Percentiles rank a stretch among this genome's conserved stretches.
These are phyloP conservation scores for Leucoraja erinaceus DNA, from an alignment of 2,113 vertebrate species.

Conservation along the genomic window DNA sequence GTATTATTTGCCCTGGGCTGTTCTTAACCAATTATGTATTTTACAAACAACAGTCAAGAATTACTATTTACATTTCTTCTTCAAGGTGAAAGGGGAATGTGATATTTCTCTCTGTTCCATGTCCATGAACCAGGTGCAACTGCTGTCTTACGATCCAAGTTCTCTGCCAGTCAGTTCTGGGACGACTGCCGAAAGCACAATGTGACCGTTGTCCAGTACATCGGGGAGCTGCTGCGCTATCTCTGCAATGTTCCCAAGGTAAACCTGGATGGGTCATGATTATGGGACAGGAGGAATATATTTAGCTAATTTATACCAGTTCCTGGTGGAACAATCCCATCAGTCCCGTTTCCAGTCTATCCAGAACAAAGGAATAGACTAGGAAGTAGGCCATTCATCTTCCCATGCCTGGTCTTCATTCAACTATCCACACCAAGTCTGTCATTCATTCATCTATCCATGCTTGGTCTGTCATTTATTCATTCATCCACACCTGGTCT, in stretches of 20 bases:
- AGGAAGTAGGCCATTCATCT: too few species aligned
- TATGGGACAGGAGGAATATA: too few species aligned
- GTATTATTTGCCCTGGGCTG: not conserved
- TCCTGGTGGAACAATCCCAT: too few species aligned
- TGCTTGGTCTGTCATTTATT: too few species aligned
- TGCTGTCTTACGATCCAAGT: conserved; percentile 66
- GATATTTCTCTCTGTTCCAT: conserved; percentile 39
- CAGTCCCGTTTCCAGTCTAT: too few species aligned
- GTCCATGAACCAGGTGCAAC: conserved; percentile 61
- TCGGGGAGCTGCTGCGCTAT: conserved; percentile 78
- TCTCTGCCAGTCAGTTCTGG: conserved; percentile 84
- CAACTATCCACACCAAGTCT: too few species aligned
- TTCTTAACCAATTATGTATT: not conserved
- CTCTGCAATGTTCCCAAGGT: conserved; percentile 70
- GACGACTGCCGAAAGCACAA: conserved; percentile 77
- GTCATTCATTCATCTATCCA: too few species aligned
- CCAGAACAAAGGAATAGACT: too few species aligned
- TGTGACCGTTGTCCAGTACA: conserved; percentile 76
- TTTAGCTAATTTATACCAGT: too few species aligned
- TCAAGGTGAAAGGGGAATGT: too few species aligned
- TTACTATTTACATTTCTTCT: not conserved
- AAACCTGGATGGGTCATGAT: conserved; percentile 37
- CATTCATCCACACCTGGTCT: too few species aligned
- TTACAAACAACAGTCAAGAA: not conserved
- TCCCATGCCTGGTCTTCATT: too few species aligned